Evolutionary conservation across 1,140 invertebrate species (phyloP), one percentile per base, ranked within the genome.

Genomic region (Delia radicum): DNA sequence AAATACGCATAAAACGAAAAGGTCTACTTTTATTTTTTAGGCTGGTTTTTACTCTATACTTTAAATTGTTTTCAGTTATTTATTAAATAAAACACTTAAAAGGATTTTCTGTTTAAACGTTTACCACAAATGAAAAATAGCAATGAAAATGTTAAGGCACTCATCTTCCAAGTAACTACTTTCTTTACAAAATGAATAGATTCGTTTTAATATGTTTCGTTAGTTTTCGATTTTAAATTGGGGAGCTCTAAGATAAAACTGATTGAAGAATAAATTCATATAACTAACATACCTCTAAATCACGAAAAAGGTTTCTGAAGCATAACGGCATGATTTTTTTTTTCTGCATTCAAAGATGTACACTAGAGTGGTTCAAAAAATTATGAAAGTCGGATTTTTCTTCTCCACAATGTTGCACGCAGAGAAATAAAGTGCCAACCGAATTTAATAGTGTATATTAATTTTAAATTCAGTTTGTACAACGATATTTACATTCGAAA

Each of bases 181-280:
- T 69, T 69, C 65, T 69, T 37, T 13, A 18, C 62, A n/a, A 33
- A 31, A 69, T 31, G 18, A 55, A 55, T 55, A 21, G 5, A 18
- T 7, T 21, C 21, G n/a, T 21, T 55, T 55, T 18, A 55, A n/a
- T 55, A 21, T 55, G 33, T 62, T 62, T 62, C 55, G 12, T 21
- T 24, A 15, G 37, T 69, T 69, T 69, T 69, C 29, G 29, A 33
- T 37, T 69, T 69, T 6, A 4, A 69, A 27, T 55, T 69, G 29
- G 24, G 15, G 29, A 69, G 29, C 29, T 31, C 29, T 69, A 33
- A 69, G 65, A 2, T 33, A 31, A 69, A 33, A 69, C 65, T 69
- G 65, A 69, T 69, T 37, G 31, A 33, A 69, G 65, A 69, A 69
- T 69, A 21, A 37, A 69, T 69, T 69, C 65, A 33, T 69, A 69